These are phyloP conservation scores for Yoshiicerus persimilis DNA, from an alignment of 1,140 invertebrate species.

Conservation along the genomic window DNA sequence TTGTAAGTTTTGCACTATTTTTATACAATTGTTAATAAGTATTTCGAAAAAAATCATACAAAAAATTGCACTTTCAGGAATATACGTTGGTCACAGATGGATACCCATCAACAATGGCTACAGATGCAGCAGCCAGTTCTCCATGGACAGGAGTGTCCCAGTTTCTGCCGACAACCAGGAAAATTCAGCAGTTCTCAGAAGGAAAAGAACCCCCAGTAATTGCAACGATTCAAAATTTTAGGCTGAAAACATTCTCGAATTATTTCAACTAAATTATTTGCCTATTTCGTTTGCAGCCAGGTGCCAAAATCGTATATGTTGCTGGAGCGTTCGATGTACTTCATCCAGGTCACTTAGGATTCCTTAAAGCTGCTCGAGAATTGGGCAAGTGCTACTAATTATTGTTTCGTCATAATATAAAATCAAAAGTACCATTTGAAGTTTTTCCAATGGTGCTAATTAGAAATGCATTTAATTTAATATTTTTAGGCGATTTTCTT, in stretches of 20 bases:
- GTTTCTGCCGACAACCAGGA: constrained; percentile 97
- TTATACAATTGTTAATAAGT: too few species aligned
- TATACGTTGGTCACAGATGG: constrained; percentile 42
- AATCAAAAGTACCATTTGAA: neutral
- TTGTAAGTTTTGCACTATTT: neutral
- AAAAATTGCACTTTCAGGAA: neutral
- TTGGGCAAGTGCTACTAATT: constrained; percentile 51
- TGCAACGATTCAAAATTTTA: neutral
- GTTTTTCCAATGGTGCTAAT: neutral
- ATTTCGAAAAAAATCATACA: too few species aligned
- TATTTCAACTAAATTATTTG: neutral
- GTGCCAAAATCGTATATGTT: constrained; percentile 93
- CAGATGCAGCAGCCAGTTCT: constrained; percentile 76
- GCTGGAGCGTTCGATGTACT: constrained; percentile 98
- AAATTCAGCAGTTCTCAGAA: constrained; percentile 95
- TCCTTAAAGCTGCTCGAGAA: constrained; percentile 82
- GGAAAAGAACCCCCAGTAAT: constrained; percentile 71
- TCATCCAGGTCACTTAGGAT: constrained; percentile 96
- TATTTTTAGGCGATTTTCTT: constrained; percentile 79
- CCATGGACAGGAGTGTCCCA: constrained; percentile 98
- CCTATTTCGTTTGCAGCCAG: constrained; percentile 62
- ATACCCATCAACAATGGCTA: constrained; percentile 36
- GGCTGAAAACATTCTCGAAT: neutral
- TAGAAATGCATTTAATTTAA: neutral
- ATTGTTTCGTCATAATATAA: neutral